Conservation (phyloP, 2,888 invertebrate genomes). For the Hipparchia sbordonii region DNA sequence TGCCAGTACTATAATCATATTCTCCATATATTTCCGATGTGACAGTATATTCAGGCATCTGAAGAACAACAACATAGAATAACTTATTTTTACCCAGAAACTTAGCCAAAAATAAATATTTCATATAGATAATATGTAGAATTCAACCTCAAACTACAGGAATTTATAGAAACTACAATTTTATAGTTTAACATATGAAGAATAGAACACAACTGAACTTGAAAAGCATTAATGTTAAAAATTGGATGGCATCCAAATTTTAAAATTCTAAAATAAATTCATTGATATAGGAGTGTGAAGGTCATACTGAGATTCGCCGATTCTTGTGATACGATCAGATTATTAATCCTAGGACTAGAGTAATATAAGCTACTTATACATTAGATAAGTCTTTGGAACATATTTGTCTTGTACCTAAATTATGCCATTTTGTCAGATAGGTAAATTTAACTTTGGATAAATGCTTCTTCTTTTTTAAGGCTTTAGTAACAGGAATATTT, state of each 20-base stretch:
- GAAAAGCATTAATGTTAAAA: constrained; percentile 66
- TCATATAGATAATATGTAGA: background rate
- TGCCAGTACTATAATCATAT: constrained; percentile 83
- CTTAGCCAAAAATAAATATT: background rate
- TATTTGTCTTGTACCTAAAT: no score
- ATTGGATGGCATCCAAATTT: constrained; percentile 75
- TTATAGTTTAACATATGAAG: constrained; percentile 20
- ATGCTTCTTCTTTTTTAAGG: no score
- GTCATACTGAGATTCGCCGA: constrained; percentile 58
- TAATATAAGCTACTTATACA: no score
- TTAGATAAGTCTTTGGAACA: no score
- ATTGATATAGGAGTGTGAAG: constrained; percentile 56
- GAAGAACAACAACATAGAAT: constrained; percentile 4
- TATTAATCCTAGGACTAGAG: no score
- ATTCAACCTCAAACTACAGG: constrained; percentile 1
- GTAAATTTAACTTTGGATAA: no score
- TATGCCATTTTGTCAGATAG: no score
- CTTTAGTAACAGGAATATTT: no score
- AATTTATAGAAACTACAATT: background rate
- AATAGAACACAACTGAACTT: constrained; percentile 47
- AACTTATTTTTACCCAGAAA: background rate
- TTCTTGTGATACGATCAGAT: background rate
- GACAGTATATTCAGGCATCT: constrained; percentile 84
- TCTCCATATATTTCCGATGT: constrained; percentile 90
- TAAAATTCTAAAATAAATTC: constrained; percentile 77